Conservation (phyloP, 2,888 invertebrate genomes). For the Lysandra coridon region DNA sequence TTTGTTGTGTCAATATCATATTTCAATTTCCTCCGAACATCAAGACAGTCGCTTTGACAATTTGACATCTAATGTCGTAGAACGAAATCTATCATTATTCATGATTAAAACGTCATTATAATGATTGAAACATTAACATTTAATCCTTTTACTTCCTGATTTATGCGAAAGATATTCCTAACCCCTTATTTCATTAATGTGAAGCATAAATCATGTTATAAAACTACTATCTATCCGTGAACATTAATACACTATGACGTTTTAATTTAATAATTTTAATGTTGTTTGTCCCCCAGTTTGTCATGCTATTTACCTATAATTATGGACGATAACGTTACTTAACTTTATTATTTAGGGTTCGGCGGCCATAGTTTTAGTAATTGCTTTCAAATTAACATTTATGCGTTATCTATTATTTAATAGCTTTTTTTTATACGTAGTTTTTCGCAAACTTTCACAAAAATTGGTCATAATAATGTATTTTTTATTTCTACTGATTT, state of each 20-base stretch:
- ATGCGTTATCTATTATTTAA: not conserved
- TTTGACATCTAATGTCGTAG: not conserved
- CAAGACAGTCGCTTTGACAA: not conserved
- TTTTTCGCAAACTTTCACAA: not conserved
- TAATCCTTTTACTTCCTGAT: constrained; percentile 20
- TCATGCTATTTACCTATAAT: constrained; percentile 23
- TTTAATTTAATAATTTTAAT: constrained; percentile 19
- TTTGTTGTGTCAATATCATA: not conserved
- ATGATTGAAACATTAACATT: not conserved
- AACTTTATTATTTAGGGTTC: constrained; percentile 20
- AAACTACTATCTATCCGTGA: constrained; percentile 11
- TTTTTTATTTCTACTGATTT: no score
- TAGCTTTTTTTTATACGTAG: not conserved
- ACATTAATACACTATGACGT: constrained; percentile 3
- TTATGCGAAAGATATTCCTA: constrained; percentile 13
- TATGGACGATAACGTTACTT: constrained; percentile 19
- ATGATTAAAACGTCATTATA: not conserved
- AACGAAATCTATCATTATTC: not conserved
- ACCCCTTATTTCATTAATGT: constrained; percentile 10
- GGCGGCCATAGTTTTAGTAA: not conserved
- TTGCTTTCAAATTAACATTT: constrained; percentile 7
- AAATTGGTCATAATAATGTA: not conserved
- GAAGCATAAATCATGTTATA: constrained; percentile 18
- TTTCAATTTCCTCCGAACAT: not conserved
- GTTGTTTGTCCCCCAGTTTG: constrained; percentile 20